phyloP scores from a whole-genome alignment of 2,797 vertebrate species.

The Todus mexicanus region DNA sequence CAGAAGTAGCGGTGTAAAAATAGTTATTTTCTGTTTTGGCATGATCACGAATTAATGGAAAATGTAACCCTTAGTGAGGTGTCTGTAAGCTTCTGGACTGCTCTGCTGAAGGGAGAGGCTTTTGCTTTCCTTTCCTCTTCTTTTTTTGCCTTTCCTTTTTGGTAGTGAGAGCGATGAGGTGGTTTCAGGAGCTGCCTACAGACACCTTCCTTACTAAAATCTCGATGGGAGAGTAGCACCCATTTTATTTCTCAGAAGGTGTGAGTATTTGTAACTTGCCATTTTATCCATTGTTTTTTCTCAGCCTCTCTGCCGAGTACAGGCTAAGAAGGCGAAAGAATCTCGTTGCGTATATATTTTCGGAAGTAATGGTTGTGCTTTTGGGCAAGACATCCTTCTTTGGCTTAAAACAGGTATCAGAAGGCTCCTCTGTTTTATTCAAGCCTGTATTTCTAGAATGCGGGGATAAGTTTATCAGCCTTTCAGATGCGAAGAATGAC shows the following conservation, averaged over 20 bases:
- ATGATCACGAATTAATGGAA: background rate
- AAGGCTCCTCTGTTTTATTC: background rate
- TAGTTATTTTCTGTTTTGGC: background rate
- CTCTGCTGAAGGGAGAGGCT: background rate
- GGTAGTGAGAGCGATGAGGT: background rate
- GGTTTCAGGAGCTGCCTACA: background rate
- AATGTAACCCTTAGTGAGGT: background rate
- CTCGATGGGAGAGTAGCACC: background rate
- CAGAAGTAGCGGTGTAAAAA: background rate
- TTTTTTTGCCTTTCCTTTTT: background rate
- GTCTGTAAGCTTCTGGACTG: background rate
- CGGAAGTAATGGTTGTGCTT: background rate
- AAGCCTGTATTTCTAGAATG: background rate
- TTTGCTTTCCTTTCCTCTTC: accelerated
- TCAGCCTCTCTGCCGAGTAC: background rate
- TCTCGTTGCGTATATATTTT: background rate
- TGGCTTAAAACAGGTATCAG: background rate
- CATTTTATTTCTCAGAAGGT: background rate
- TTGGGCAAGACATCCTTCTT: background rate
- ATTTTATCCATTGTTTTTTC: background rate
- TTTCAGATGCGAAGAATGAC: background rate
- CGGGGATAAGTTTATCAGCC: background rate
- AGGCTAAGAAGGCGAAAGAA: background rate
- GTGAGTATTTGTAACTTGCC: background rate
- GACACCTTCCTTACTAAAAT: background rate